These are phyloP conservation scores for Rhinatrema bivittatum DNA, from an alignment of 2,797 vertebrate species.

Conservation along the genomic window DNA sequence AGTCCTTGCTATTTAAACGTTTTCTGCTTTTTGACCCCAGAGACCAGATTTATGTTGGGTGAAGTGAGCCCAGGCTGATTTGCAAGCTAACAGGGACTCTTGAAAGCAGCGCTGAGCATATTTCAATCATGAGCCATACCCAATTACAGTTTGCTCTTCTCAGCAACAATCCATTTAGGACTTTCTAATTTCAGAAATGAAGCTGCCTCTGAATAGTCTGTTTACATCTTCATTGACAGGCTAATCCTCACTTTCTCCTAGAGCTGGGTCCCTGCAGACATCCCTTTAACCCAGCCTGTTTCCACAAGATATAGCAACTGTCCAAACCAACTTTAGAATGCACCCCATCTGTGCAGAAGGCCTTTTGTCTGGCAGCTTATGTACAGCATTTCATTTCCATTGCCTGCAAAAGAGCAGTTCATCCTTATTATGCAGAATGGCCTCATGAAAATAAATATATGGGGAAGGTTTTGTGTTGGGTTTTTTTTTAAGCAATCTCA, in stretches of 20 bases:
- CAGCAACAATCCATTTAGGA: conserved; percentile 18
- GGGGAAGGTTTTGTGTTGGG: neutral
- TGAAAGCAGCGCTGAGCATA: conserved; percentile 10
- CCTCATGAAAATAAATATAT: no score
- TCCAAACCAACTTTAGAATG: conserved; percentile 32
- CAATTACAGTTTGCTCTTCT: conserved; percentile 29
- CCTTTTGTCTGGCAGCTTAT: conserved; percentile 17
- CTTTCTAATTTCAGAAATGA: conserved; percentile 35
- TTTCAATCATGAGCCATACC: conserved; percentile 1
- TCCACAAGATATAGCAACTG: conserved; percentile 26
- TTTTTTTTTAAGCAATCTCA: no score
- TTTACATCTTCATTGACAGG: conserved; percentile 45
- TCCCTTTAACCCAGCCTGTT: conserved; percentile 29
- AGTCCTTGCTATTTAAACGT: no score
- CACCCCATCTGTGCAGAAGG: conserved; percentile 25
- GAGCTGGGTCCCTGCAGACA: conserved; percentile 32
- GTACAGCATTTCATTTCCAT: conserved; percentile 6
- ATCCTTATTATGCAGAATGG: conserved; percentile 4
- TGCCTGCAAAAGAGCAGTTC: no score
- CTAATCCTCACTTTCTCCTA: conserved; percentile 36
- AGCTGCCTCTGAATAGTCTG: conserved; percentile 30
- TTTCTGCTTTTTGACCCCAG: no score
- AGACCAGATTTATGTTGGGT: no score
- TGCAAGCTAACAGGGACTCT: conserved; percentile 3
- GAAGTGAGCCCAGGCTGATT: neutral